Evolutionary conservation across 1,140 invertebrate genomes (phyloP).

Genomic region (Drosophila nigrodunni): DNA sequence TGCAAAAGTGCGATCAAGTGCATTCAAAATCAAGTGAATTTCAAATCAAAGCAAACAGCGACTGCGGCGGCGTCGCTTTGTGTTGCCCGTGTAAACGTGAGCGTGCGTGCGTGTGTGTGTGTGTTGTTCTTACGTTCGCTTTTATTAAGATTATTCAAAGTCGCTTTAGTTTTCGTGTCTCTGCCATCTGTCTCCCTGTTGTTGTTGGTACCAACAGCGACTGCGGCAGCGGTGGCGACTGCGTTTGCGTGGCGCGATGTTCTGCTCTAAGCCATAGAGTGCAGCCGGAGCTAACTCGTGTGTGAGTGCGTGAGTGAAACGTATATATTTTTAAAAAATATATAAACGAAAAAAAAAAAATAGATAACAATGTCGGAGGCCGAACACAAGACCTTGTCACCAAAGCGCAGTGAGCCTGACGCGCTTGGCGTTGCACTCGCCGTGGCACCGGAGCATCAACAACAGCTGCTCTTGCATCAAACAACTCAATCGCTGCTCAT

Average conservation of each 20-base stretch:
- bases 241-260: slow-evolving; percentile 55
- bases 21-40: slow-evolving; percentile 37
- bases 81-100: background rate
- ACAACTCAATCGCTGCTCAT: slow-evolving; percentile 80
- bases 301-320: slow-evolving; percentile 2
- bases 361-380: slow-evolving; percentile 60
- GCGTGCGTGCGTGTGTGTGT: no score
- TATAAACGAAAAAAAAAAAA: no score
- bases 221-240: slow-evolving; percentile 22
- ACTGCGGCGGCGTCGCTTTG: slow-evolving; percentile 57
- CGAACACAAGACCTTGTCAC: slow-evolving; percentile 58
- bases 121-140: slow-evolving; percentile 49
- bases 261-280: slow-evolving; percentile 24
- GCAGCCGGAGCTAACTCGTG: background rate
- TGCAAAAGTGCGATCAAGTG: slow-evolving; percentile 16
- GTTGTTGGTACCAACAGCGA: background rate
- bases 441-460: slow-evolving; percentile 39
- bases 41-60: slow-evolving; percentile 48
- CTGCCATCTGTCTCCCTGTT: background rate
- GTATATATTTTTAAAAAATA: slow-evolving; percentile 3
- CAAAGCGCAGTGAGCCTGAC: slow-evolving; percentile 49
- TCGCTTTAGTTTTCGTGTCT: slow-evolving; percentile 22
- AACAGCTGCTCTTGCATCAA: slow-evolving; percentile 73
- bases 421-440: background rate
- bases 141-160: slow-evolving; percentile 49